Base-by-base conservation (phyloP, 2,797 vertebrate genomes). In the Harpagifer antarcticus region DNA sequence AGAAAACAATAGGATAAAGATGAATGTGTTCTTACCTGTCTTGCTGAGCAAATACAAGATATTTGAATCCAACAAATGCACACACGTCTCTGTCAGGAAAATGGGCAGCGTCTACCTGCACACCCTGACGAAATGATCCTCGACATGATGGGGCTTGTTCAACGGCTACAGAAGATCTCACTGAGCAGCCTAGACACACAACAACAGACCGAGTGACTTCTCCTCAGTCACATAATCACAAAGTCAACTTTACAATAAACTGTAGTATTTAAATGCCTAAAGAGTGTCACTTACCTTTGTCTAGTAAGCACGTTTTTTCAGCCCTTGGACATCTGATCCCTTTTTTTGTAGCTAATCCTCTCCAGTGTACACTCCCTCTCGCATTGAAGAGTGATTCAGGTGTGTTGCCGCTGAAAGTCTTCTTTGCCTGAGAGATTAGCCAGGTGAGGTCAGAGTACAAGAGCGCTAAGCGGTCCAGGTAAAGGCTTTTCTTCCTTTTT, bases 141-240 rank as follows among this genome's bases (percentile, higher is more conserved):
- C 57, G 81, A 92, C 93, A 89, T 92, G 93, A 93, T 55, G 0
- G 60, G 93, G 49, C 94, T 94, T 94, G 94, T 91, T 79, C 77
- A 72, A 13, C 75, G 48, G 54, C 82, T 70, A 55, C 55, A 64
- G 40, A 69, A 70, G 20, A 27, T 40, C 52, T 76, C 43, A 63
- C 76, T 76, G 33, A 43, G 43, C 86, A 85, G 65, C 48, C 71
- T 65, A 68, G 48, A 79, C 14, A 87, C 48, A 76, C 33, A 69
- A 44, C 78, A 47, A 74, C 14, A 54, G 16, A 84, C 48, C 71
- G 58, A 40, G 42, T 1, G 47, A 59, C 16, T 64, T 56, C 64
- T 68, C 56, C 42, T 3, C 15, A 37, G 14, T 53, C n/a, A 45
- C 55, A 59, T 16, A 65, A 53, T 37, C 33, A 37, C 33, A 31